Evolutionary conservation across 53 echinoderm and acorn worm species (phyloP).

Genomic region (Holothuria leucospilota): DNA sequence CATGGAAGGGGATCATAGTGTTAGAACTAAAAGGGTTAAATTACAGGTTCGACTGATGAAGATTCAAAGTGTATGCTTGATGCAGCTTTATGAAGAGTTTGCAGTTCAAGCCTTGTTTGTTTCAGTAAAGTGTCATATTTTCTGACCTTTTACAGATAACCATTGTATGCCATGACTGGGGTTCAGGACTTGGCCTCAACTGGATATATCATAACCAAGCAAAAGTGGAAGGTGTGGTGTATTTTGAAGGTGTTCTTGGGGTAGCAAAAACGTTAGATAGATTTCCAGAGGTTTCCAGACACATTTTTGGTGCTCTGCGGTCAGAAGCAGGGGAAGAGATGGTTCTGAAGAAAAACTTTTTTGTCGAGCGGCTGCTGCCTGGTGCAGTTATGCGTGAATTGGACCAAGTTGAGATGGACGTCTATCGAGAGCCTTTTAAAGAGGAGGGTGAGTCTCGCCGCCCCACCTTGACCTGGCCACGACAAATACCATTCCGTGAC

Average conservation of each 20-base stretch:
- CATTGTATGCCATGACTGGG: conserved; percentile 87
- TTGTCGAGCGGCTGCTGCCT: conserved; percentile 84
- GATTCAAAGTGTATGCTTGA: too few relatives aligned
- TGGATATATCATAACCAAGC: conserved; percentile 81
- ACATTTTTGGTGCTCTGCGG: conserved; percentile 77
- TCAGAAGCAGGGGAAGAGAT: conserved; percentile 84
- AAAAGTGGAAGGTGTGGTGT: conserved; percentile 71
- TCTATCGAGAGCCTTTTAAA: conserved; percentile 79
- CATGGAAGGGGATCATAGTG: too few relatives aligned
- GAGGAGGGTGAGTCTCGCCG: conserved; percentile 82
- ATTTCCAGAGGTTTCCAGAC: conserved; percentile 74
- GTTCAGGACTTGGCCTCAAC: conserved; percentile 82
- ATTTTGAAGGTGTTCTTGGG: conserved; percentile 68
- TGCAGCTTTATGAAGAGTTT: too few relatives aligned
- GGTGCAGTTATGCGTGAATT: conserved; percentile 75
- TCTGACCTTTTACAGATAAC: conserved; percentile 27
- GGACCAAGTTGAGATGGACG: conserved; percentile 82
- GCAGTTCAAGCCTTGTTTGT: too few relatives aligned
- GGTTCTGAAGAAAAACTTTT: conserved; percentile 87
- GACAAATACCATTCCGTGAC: conserved; percentile 82
- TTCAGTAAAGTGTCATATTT: background rate
- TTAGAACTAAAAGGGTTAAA: too few relatives aligned
- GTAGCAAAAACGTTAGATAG: conserved; percentile 71
- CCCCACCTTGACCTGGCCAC: conserved; percentile 93
- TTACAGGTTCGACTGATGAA: too few relatives aligned